Evolutionary conservation across 2,113 vertebrate genomes (phyloP).

Genomic region (Centropus unirufus): DNA sequence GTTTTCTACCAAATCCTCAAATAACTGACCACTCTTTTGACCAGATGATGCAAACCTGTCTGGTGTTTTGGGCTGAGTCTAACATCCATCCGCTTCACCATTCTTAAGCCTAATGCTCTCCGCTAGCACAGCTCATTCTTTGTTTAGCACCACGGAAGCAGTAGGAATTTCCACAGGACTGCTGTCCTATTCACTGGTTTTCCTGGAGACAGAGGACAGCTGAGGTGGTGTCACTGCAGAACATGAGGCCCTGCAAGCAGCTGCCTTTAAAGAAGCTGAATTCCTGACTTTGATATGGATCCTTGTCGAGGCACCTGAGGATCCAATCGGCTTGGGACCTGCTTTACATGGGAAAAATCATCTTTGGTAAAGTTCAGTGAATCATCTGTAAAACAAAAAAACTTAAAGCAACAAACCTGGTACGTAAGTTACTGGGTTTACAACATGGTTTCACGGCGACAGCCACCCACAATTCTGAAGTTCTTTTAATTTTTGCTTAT

Average conservation of each 20-base stretch:
- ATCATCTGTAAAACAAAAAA: constrained; percentile 60
- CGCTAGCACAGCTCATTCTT: background rate
- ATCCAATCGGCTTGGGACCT: constrained; percentile 69
- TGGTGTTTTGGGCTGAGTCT: background rate
- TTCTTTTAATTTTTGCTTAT: background rate
- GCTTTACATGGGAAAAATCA: constrained; percentile 26
- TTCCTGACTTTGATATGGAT: constrained; percentile 78
- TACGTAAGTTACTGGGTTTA: background rate
- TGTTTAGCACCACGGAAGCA: background rate
- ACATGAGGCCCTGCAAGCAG: background rate
- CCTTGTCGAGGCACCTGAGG: constrained; percentile 75
- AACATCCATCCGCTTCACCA: background rate
- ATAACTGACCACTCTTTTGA: background rate
- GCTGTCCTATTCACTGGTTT: background rate
- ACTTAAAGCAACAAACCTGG: background rate
- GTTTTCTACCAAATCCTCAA: background rate
- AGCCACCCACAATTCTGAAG: background rate
- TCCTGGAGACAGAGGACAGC: background rate
- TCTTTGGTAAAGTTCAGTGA: constrained; percentile 25
- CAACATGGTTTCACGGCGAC: background rate
- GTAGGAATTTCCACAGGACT: background rate
- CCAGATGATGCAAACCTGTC: background rate
- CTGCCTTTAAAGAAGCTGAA: constrained; percentile 58
- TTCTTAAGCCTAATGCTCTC: background rate
- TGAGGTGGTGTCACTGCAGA: background rate